Evolutionary conservation across 1,140 invertebrate genomes (phyloP).

Genomic region (Delia radicum): DNA sequence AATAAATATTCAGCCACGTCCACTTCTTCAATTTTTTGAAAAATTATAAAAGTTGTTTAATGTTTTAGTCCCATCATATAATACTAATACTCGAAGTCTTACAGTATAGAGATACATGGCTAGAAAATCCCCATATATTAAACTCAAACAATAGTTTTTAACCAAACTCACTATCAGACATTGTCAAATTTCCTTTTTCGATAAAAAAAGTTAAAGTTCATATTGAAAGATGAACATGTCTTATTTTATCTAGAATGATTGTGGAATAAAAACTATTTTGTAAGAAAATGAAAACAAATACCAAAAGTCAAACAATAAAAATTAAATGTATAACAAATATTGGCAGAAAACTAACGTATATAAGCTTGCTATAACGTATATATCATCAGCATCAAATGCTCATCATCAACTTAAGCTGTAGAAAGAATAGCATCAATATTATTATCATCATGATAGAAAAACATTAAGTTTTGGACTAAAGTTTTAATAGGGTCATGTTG

Average conservation of each 20-base stretch:
- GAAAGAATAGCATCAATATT: background rate
- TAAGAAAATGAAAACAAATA: background rate
- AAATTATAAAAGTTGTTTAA: background rate
- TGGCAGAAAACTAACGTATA: background rate
- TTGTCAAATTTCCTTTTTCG: background rate
- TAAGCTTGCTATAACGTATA: background rate
- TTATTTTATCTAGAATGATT: background rate
- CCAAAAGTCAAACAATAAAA: conserved; percentile 4
- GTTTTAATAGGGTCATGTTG: background rate
- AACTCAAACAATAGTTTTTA: background rate
- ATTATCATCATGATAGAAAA: background rate
- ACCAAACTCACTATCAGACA: background rate
- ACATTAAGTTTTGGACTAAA: background rate
- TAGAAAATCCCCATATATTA: too few relatives aligned
- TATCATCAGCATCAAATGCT: background rate
- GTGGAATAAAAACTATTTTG: too few relatives aligned
- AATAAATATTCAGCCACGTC: too few relatives aligned
- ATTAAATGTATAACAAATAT: background rate
- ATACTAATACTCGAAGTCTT: too few relatives aligned
- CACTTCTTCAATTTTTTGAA: too few relatives aligned
- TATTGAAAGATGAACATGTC: background rate
- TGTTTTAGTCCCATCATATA: too few relatives aligned
- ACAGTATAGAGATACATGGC: background rate
- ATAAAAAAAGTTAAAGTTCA: background rate
- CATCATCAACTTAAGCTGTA: background rate